Evolutionary conservation across 2,888 invertebrate species (phyloP), one percentile per base, ranked within the genome.

Genomic region (Escarpia spicata): DNA sequence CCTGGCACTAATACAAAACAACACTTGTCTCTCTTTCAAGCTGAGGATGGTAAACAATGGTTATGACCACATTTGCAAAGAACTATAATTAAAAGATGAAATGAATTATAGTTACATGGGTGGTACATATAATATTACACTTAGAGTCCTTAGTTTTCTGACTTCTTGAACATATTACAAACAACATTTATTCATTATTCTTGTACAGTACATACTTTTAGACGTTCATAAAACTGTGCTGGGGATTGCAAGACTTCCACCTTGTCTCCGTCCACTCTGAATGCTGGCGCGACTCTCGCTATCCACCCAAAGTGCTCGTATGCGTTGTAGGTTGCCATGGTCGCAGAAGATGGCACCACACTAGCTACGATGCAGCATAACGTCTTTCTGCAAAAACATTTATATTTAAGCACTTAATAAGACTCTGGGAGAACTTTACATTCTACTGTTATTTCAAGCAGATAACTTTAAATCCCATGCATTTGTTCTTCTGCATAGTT

Each of bases 201-300:
- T 90, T 37, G 26, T 44, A n/a, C 12, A 31, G 31, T 44, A 92
- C 93, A 92, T 93, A 96, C 96, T 95, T 96, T 96, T 31, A 96
- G 94, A 19, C 95, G 95, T 93, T 95, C 94, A 94, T 96, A 96
- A 93, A 96, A 96, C 91, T 96, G 95, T 37, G 91, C 92, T n/a
- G 96, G 96, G 92, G 95, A 95, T 37, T 94, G 93, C 3, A 96
- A 93, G 6, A 96, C 95, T 90, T 94, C 94, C 8, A 96, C 94
- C 58, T 95, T 94, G 58, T 95, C 94, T 8, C 96, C 96, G 93
- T 94, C 93, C 6, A 96, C 94, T 45, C 94, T 94, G 94, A 96
- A 96, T 92, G 75, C 60, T 26, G 93, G 93, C 3, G 93, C 93
- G 37, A 92, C 92, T 43, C 92, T 44, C 9, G 60, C 91, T 2